A percentile compares a stretch with the other conserved stretches of the same genome.
Evolutionary conservation across 2,797 vertebrate genomes (phyloP).

Genomic region (Pelochelys cantorii): DNA sequence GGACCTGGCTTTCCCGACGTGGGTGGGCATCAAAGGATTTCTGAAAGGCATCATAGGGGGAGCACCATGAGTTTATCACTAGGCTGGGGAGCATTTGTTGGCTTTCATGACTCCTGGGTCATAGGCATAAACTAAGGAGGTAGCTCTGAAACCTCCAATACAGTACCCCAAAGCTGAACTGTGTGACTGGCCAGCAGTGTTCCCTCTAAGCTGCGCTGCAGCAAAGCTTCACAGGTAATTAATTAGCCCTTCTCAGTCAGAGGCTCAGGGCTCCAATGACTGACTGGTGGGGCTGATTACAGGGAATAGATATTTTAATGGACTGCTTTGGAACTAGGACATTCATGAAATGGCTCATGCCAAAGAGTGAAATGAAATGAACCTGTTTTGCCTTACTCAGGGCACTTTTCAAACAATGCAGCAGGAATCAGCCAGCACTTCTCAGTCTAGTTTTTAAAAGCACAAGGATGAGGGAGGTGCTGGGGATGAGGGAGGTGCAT

Average conservation of each 20-base stretch:
- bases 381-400: neutral
- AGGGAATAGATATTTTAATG: neutral
- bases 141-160: neutral
- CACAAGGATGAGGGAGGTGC: neutral
- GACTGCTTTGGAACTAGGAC: neutral
- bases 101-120: neutral
- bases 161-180: neutral
- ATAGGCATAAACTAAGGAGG: neutral
- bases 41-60: conserved; percentile 70
- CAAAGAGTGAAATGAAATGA: neutral
- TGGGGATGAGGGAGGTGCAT: neutral
- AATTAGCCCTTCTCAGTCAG: too few species aligned
- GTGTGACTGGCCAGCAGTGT: neutral
- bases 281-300: neutral
- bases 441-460: neutral
- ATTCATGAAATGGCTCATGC: neutral
- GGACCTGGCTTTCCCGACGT: conserved; percentile 95
- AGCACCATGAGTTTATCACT: neutral
- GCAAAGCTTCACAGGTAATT: too few species aligned
- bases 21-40: conserved; percentile 98
- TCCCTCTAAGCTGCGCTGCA: neutral
- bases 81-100: neutral
- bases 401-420: neutral
- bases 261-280: too few species aligned
- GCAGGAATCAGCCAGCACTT: neutral